Conservation (phyloP, 2,888 invertebrate species). For the Schizotus pectinicornis region DNA sequence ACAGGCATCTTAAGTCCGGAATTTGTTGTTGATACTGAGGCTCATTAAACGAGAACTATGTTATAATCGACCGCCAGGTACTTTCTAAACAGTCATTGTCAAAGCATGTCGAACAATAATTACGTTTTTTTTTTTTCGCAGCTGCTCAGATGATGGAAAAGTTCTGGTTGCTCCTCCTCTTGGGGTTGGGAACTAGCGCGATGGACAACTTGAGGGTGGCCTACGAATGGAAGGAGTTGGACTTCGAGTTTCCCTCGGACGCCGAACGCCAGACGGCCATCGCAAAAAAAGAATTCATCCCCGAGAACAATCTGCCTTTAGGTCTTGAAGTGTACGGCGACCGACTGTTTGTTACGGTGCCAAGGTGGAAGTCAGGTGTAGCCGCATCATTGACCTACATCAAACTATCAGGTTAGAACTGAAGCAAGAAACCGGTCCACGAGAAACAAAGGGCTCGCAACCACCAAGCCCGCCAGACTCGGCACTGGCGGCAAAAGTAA, state of each 20-base stretch:
- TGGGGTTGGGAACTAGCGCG: constrained; percentile 41
- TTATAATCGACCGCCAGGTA: background rate
- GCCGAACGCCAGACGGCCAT: constrained; percentile 67
- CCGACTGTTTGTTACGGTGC: constrained; percentile 74
- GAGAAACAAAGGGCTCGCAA: too few species aligned
- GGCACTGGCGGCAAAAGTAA: too few species aligned
- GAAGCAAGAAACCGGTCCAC: too few species aligned
- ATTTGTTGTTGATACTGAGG: too few species aligned
- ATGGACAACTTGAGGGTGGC: constrained; percentile 73
- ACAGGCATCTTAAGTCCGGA: background rate
- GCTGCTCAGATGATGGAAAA: background rate
- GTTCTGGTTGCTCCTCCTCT: constrained; percentile 1
- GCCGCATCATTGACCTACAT: constrained; percentile 78
- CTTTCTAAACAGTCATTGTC: background rate
- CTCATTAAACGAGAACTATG: background rate
- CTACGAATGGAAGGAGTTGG: constrained; percentile 77
- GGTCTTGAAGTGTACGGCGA: constrained; percentile 74
- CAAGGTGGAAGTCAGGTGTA: constrained; percentile 77
- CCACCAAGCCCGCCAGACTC: too few species aligned
- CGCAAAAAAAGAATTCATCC: constrained; percentile 66
- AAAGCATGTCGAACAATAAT: background rate
- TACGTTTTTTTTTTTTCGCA: background rate
- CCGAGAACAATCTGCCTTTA: constrained; percentile 75
- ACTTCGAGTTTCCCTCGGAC: constrained; percentile 68
- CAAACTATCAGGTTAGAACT: constrained; percentile 68